Evolutionary conservation across 2,113 vertebrate species (phyloP).

Genomic region (Trichomycterus rosablanca): DNA sequence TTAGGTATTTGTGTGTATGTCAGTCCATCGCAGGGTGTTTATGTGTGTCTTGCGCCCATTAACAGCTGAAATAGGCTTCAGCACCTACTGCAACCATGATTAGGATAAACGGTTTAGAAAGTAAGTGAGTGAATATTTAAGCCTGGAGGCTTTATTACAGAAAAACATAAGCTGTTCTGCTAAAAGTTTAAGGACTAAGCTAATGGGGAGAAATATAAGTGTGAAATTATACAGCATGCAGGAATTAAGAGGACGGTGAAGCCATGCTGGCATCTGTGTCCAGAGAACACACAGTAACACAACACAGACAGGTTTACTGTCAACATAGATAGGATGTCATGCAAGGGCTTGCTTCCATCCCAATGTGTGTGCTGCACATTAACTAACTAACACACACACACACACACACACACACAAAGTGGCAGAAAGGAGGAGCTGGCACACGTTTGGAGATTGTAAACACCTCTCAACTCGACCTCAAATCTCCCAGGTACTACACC

Average conservation of each 20-base stretch:
- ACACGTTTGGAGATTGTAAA: slow-evolving; percentile 47
- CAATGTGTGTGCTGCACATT: neutral
- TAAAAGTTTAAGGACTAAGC: slow-evolving; percentile 24
- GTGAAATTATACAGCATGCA: slow-evolving; percentile 20
- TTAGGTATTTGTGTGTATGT: too few species aligned
- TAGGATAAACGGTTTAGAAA: too few species aligned
- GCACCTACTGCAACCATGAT: too few species aligned
- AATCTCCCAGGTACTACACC: slow-evolving; percentile 10
- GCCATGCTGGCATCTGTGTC: slow-evolving; percentile 6
- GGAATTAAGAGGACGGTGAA: slow-evolving; percentile 29
- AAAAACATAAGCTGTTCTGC: slow-evolving; percentile 29
- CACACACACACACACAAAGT: slow-evolving; percentile 34
- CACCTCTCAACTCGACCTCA: slow-evolving; percentile 1
- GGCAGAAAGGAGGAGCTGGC: slow-evolving; percentile 26
- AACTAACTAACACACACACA: slow-evolving; percentile 2
- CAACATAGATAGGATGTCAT: slow-evolving; percentile 31
- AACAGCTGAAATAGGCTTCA: too few species aligned
- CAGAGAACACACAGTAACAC: slow-evolving; percentile 31
- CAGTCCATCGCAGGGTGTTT: too few species aligned
- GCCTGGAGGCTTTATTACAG: slow-evolving; percentile 22
- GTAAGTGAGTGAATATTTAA: too few species aligned
- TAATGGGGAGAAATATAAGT: slow-evolving; percentile 29
- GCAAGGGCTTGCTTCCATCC: slow-evolving; percentile 35
- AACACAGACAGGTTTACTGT: slow-evolving; percentile 37
- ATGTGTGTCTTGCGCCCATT: too few species aligned